Conservation (phyloP, 2,113 vertebrate genomes). For the Pygoscelis adeliae region DNA sequence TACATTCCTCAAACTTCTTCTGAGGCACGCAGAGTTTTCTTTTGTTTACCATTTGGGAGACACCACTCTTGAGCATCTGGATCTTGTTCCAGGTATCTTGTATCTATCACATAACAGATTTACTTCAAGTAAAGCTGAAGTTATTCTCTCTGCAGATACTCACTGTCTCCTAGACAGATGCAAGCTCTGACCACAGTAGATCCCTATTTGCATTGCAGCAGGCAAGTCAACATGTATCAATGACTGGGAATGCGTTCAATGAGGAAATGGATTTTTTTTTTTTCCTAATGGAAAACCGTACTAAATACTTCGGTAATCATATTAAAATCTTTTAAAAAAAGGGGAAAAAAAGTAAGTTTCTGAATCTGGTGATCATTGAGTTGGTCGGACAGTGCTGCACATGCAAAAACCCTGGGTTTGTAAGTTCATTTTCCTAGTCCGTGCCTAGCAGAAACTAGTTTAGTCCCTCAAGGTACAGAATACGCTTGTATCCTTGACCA, state of each 20-base stretch:
- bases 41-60: background rate
- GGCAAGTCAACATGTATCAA: background rate
- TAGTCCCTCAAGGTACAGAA: background rate
- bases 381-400: background rate
- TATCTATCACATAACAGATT: background rate
- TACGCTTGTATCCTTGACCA: background rate
- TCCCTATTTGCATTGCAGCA: background rate
- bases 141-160: background rate
- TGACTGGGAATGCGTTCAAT: background rate
- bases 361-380: background rate
- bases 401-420: rapidly evolving
- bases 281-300: background rate
- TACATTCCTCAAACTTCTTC: background rate
- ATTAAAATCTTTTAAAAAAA: background rate
- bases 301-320: background rate
- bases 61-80: background rate
- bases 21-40: rapidly evolving
- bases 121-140: background rate
- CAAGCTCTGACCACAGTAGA: background rate
- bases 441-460: background rate
- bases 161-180: background rate
- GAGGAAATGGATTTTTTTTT: background rate
- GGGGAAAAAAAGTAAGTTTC: background rate
- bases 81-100: background rate
- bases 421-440: background rate